phyloP scores from a whole-genome alignment of 2,888 invertebrate species.

The Lepetodrilus schrolli region DNA sequence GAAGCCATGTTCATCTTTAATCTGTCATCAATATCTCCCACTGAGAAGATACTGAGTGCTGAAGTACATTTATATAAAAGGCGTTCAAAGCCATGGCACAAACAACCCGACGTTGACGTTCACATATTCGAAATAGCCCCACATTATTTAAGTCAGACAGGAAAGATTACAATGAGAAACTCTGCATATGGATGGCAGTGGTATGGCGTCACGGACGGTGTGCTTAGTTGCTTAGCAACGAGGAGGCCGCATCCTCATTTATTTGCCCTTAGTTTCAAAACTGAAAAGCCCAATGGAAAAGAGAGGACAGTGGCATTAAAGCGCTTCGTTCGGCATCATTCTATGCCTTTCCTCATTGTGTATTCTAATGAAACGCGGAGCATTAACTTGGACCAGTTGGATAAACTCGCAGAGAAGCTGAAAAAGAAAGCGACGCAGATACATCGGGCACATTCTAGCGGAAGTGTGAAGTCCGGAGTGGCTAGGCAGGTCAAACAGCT shows the following conservation, averaged over 20 bases:
- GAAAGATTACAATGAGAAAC: slow-evolving; percentile 53
- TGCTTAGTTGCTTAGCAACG: slow-evolving; percentile 61
- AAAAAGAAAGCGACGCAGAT: slow-evolving; percentile 29
- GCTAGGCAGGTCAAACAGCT: neutral
- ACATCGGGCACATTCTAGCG: neutral
- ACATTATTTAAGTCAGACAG: slow-evolving; percentile 53
- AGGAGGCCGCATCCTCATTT: slow-evolving; percentile 54
- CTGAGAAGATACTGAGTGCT: slow-evolving; percentile 72
- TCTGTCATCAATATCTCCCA: slow-evolving; percentile 68
- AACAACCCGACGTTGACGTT: slow-evolving; percentile 53
- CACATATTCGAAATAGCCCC: slow-evolving; percentile 63
- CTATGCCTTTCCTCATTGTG: slow-evolving; percentile 73
- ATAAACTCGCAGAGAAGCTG: slow-evolving; percentile 48
- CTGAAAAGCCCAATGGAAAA: slow-evolving; percentile 55
- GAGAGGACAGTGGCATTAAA: slow-evolving; percentile 55
- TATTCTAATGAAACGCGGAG: slow-evolving; percentile 73
- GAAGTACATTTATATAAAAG: slow-evolving; percentile 74
- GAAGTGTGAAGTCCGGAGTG: neutral
- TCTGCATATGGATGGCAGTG: slow-evolving; percentile 70
- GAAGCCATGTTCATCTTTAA: slow-evolving; percentile 75
- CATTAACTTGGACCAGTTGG: slow-evolving; percentile 62
- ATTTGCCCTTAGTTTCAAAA: slow-evolving; percentile 67
- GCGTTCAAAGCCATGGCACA: slow-evolving; percentile 43
- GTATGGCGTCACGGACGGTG: slow-evolving; percentile 67
- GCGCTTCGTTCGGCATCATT: slow-evolving; percentile 64